A percentile compares a stretch with the other conserved stretches of the same genome.
phyloP scores from a whole-genome alignment of 1,140 invertebrate species.

The Contarinia nasturtii region DNA sequence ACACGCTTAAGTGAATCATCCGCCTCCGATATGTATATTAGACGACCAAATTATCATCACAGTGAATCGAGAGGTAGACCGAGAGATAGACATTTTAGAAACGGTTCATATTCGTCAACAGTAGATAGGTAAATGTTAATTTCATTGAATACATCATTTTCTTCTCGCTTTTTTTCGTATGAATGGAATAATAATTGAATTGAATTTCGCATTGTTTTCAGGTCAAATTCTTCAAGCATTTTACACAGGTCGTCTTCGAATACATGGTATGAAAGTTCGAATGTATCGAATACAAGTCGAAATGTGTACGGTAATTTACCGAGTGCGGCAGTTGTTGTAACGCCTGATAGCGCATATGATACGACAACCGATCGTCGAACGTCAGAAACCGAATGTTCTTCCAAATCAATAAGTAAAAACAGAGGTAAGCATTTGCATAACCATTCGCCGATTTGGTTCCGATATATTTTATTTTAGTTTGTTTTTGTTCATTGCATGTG shows the following conservation, averaged over 20 bases:
- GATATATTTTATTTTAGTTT: slow-evolving; percentile 16
- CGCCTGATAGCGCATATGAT: neutral
- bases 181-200: too few relatives aligned
- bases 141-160: too few relatives aligned
- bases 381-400: neutral
- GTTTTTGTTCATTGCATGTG: too few relatives aligned
- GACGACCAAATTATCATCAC: slow-evolving; percentile 6
- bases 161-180: too few relatives aligned
- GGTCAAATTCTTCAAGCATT: slow-evolving; percentile 2
- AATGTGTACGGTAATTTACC: slow-evolving; percentile 4
- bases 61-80: slow-evolving; percentile 15
- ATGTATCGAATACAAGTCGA: slow-evolving; percentile 2
- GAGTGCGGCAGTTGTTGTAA: slow-evolving; percentile 3
- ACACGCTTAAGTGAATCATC: slow-evolving; percentile 7
- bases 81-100: slow-evolving; percentile 25
- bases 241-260: slow-evolving; percentile 2
- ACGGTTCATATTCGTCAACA: slow-evolving; percentile 26
- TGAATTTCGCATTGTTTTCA: neutral
- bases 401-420: slow-evolving; percentile 3
- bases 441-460: neutral
- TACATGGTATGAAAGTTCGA: slow-evolving; percentile 4
- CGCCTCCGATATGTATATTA: slow-evolving; percentile 7
- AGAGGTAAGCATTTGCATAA: slow-evolving; percentile 7
- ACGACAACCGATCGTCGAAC: neutral
- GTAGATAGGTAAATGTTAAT: slow-evolving; percentile 22